Percentiles rank a stretch among this genome's conserved stretches.
Evolutionary conservation across 2,113 vertebrate species (phyloP).

Genomic region (Bujurquina vittata): DNA sequence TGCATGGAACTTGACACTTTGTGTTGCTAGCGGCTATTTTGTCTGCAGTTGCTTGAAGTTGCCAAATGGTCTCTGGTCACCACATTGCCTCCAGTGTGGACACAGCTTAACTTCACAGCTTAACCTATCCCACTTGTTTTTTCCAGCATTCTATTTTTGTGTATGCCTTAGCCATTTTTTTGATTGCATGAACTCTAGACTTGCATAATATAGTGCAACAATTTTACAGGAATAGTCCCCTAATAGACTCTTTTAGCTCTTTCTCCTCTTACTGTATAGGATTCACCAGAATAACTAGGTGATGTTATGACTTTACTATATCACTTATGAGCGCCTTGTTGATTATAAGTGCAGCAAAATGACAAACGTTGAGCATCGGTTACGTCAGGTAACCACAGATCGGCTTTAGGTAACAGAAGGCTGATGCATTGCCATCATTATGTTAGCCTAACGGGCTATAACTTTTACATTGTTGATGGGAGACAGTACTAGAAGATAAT

Average conservation of each 20-base stretch:
- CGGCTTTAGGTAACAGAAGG: not conserved
- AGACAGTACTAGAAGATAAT: not conserved
- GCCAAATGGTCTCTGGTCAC: not conserved
- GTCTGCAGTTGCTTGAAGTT: not conserved
- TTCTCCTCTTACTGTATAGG: not conserved
- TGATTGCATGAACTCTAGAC: not conserved
- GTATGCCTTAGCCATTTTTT: not conserved
- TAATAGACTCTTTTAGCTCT: not conserved
- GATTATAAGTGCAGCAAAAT: not conserved
- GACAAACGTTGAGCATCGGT: not conserved
- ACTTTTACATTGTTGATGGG: not conserved
- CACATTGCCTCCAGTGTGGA: not conserved
- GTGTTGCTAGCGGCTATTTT: not conserved
- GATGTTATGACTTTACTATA: not conserved
- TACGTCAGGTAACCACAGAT: not conserved
- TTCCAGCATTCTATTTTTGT: conserved; percentile 1
- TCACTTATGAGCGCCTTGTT: not conserved
- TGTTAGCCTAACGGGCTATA: not conserved
- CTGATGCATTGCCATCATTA: not conserved
- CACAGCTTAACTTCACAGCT: not conserved
- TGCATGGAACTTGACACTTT: no score
- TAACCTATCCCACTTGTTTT: not conserved
- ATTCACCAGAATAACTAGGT: not conserved
- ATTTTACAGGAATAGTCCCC: not conserved
- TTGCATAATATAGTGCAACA: not conserved